Base-by-base conservation (phyloP, 2,797 vertebrate species). In the Botia almorhae region DNA sequence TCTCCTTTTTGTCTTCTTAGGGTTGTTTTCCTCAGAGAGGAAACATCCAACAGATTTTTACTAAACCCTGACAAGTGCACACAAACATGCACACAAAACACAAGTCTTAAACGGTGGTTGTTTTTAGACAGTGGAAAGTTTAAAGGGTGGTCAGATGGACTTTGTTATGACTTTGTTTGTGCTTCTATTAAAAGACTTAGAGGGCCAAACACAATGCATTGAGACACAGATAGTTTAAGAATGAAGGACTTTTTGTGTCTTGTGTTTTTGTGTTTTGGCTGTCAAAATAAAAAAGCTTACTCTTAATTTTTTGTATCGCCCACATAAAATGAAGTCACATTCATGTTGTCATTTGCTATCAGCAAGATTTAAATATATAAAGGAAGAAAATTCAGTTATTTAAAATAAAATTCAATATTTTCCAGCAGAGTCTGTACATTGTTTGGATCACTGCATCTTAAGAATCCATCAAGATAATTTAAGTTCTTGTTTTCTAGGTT, bases 1-100 rank as follows among this genome's bases (percentile, higher is more conserved):
- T 74, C 46, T 68, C 69, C 14, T 68, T 74, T 69, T 46, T 69
- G 60, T 80, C 48, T 64, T 64, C 60, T 67, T 80, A 64, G 65
- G 48, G 46, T 77, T 68, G 64, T 58, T 77, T 77, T 77, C 64
- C 64, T 77, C 14, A 2, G 75, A 77, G 75, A 48, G 51, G 64
- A 69, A 68, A 65, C 51, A 69, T 69, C 36, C 75, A 58, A 69
- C 53, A 69, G 6, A 77, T 76, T 63, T 76, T 51, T 51, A 64
- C 69, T 33, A 63, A 82, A 69, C 21, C 63, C 33, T 82, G 73
- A 51, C 68, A 64, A 50, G 19, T 72, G 55, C 64, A 36, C 69
- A 39, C 61, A 68, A 53, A 69, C 50, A 77, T 60, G 36, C 19
- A 36, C 14, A 56, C 13, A 65, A 10, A 26, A 73, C 48, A 48